phyloP scores from a whole-genome alignment of 2,113 vertebrate species.

The Todiramphus chloris region DNA sequence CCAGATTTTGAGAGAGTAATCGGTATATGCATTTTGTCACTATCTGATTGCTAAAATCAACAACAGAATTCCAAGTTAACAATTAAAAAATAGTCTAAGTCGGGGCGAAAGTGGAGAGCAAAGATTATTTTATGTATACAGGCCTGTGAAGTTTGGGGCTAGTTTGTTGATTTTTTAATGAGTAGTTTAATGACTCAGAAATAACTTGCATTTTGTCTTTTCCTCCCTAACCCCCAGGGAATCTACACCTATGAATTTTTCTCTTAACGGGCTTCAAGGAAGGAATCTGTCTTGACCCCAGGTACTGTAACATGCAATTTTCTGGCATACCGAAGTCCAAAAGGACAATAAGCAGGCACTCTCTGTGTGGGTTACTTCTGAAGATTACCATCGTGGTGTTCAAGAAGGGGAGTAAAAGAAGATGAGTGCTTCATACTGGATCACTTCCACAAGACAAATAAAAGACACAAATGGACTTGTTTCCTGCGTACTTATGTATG shows the following conservation, averaged over 20 bases:
- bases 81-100: background rate
- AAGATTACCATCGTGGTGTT: background rate
- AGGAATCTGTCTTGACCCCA: background rate
- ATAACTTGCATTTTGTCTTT: background rate
- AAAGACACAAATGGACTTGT: background rate
- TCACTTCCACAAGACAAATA: background rate
- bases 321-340: background rate
- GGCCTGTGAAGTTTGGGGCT: background rate
- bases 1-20: background rate
- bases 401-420: background rate
- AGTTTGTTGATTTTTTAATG: background rate
- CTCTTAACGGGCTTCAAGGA: background rate
- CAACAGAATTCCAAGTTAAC: background rate
- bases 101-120: background rate
- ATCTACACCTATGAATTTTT: background rate
- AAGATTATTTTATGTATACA: background rate
- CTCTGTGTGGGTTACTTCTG: background rate
- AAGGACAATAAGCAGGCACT: background rate
- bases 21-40: slow-evolving; percentile 20
- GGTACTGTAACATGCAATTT: background rate
- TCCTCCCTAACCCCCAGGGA: background rate
- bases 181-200: background rate
- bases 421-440: background rate
- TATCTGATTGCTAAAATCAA: slow-evolving; percentile 23
- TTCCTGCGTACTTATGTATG: background rate